Percentiles rank a stretch among this genome's conserved stretches.
Evolutionary conservation across 2,888 invertebrate species (phyloP).

Genomic region (Plebejus anna): DNA sequence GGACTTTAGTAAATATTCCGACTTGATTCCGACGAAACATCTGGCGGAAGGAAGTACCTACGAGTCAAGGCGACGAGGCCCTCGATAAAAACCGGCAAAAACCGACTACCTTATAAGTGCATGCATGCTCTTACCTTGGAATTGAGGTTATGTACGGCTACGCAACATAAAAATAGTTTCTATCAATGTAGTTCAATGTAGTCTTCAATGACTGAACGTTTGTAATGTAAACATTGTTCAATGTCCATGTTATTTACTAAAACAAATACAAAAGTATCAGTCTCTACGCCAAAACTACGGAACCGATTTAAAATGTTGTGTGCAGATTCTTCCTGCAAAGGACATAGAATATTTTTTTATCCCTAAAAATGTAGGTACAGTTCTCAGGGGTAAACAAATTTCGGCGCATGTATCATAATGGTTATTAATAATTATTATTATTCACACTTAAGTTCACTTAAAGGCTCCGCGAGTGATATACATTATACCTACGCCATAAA

Average conservation of each 20-base stretch:
- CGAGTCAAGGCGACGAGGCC: conserved; percentile 54
- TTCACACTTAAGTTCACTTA: too few relatives aligned
- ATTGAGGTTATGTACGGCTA: conserved; percentile 36
- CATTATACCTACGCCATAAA: too few relatives aligned
- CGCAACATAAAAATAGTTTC: conserved; percentile 25
- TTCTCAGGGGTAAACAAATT: too few relatives aligned
- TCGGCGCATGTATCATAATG: too few relatives aligned
- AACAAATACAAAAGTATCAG: not conserved
- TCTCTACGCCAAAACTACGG: not conserved
- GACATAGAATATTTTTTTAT: too few relatives aligned
- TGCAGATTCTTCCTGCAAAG: not conserved
- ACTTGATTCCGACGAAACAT: conserved; percentile 32
- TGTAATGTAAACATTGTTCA: not conserved
- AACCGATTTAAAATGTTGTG: not conserved
- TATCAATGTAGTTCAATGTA: conserved; percentile 16
- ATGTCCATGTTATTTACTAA: not conserved
- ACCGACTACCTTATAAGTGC: conserved; percentile 44
- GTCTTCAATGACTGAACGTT: not conserved
- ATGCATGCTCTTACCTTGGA: conserved; percentile 42
- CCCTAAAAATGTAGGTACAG: too few relatives aligned
- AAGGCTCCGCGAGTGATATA: too few relatives aligned
- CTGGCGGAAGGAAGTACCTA: conserved; percentile 54
- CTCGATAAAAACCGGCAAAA: conserved; percentile 39
- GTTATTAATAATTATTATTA: too few relatives aligned
- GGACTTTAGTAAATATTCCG: not conserved